phyloP scores from a whole-genome alignment of 2,113 vertebrate species.

The Eptesicus fuscus region DNA sequence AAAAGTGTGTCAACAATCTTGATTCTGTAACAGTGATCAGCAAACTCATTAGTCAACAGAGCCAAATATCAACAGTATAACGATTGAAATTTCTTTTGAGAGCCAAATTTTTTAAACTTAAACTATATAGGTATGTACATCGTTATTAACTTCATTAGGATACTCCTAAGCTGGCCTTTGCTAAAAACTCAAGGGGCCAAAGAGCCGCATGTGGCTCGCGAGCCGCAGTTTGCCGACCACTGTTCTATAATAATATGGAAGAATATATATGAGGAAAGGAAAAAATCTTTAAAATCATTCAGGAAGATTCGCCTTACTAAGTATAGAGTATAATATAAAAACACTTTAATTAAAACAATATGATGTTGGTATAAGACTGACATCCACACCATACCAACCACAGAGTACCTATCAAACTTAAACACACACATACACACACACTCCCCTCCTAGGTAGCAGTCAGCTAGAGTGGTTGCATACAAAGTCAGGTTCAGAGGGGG shows the following conservation, averaged over 20 bases:
- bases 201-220: too few relatives aligned
- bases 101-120: too few relatives aligned
- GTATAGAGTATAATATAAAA: neutral
- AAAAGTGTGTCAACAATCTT: neutral
- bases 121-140: too few relatives aligned
- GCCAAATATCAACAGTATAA: too few relatives aligned
- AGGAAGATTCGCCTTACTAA: neutral
- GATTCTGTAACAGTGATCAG: neutral
- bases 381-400: neutral
- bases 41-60: too few relatives aligned
- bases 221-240: too few relatives aligned
- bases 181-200: too few relatives aligned
- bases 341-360: conserved; percentile 17
- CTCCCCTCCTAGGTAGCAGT: neutral
- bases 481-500: neutral
- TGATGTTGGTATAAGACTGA: neutral
- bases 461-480: neutral
- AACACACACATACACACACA: neutral
- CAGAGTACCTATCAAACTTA: neutral
- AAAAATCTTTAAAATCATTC: neutral
- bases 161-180: too few relatives aligned
- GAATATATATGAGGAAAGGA: neutral
- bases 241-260: neutral
- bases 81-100: too few relatives aligned
- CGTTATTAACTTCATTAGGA: too few relatives aligned